These are phyloP conservation scores for Carterocephalus palaemon DNA, from an alignment of 2,888 invertebrate genomes.

Conservation along the genomic window DNA sequence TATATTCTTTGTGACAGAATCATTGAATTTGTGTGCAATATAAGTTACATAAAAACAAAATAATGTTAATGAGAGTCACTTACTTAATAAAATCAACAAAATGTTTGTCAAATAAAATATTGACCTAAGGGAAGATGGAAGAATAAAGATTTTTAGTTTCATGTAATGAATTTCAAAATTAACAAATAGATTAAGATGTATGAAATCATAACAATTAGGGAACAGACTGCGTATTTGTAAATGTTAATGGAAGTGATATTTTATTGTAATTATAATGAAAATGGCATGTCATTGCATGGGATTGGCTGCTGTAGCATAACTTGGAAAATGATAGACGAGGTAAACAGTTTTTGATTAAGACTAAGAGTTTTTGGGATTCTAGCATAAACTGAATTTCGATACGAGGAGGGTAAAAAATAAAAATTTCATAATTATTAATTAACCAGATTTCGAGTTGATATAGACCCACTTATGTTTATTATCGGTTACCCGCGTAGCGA, in stretches of 20 bases:
- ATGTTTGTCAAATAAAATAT: too few species aligned
- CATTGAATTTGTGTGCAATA: too few species aligned
- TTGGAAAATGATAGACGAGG: conserved; percentile 12
- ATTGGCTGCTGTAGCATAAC: conserved; percentile 21
- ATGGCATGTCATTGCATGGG: conserved; percentile 23
- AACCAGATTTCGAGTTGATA: too few species aligned
- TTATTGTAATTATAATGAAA: conserved; percentile 25
- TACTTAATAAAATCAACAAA: too few species aligned
- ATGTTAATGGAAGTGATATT: conserved; percentile 31
- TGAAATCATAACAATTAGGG: conserved; percentile 22
- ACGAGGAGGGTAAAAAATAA: not conserved
- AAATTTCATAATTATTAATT: not conserved
- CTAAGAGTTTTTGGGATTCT: conserved; percentile 30
- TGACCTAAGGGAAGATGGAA: too few species aligned
- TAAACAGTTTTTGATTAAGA: conserved; percentile 6
- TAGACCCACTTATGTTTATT: too few species aligned
- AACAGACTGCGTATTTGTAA: conserved; percentile 29
- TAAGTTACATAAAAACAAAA: too few species aligned
- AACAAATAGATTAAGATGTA: conserved; percentile 24
- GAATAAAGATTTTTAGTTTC: too few species aligned
- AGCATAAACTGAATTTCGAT: not conserved
- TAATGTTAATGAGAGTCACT: too few species aligned
- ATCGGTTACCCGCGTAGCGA: too few species aligned
- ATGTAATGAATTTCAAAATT: not conserved
- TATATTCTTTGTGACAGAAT: too few species aligned